phyloP scores from a whole-genome alignment of 2,888 invertebrate genomes.

The Agrilus biguttatus region DNA sequence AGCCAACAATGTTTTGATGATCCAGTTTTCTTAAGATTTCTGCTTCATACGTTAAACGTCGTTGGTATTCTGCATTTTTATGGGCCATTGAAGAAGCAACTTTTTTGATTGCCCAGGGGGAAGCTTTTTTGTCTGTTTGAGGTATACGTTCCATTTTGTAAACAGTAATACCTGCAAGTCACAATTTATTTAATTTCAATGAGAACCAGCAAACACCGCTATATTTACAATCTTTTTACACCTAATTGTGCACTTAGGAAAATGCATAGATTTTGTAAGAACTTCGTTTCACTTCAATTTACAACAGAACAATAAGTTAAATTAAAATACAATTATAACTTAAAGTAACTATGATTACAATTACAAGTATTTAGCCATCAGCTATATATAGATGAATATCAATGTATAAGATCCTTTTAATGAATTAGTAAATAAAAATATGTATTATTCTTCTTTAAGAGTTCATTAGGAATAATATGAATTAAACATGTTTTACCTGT shows the following conservation, averaged over 20 bases:
- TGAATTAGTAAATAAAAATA: no score
- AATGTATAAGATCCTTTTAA: no score
- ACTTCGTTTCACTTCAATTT: no score
- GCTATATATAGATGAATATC: no score
- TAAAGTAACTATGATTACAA: neutral
- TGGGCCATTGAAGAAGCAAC: constrained; percentile 38
- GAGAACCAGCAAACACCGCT: no score
- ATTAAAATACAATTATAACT: no score
- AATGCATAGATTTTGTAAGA: no score
- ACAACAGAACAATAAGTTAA: no score
- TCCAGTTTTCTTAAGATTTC: constrained; percentile 50
- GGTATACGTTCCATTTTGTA: constrained; percentile 64
- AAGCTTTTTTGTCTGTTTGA: constrained; percentile 47
- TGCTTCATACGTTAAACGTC: constrained; percentile 56
- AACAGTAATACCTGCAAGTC: constrained; percentile 53
- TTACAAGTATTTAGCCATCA: neutral
- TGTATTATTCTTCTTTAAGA: no score
- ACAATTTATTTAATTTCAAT: neutral
- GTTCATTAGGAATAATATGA: neutral
- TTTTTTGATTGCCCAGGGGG: constrained; percentile 80
- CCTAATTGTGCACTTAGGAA: no score
- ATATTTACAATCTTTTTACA: neutral
- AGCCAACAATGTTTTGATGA: constrained; percentile 77
- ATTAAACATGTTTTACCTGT: constrained; percentile 38
- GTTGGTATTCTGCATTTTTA: constrained; percentile 29